phyloP scores from a whole-genome alignment of 92 coral and sea anemone species.

The Heliopora coerulea region DNA sequence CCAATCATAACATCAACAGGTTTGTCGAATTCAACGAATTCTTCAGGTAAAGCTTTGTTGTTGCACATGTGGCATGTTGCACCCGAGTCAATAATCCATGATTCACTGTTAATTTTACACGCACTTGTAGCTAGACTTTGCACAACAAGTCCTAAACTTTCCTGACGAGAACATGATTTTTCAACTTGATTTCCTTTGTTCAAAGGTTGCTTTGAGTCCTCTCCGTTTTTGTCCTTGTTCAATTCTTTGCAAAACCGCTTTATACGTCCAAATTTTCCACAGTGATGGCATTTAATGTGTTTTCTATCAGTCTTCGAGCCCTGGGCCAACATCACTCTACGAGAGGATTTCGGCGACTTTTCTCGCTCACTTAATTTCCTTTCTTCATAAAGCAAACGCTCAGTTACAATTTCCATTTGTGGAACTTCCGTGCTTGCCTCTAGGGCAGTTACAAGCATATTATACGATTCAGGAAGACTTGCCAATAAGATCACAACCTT shows the following conservation, averaged over 20 bases:
- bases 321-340: slow-evolving; percentile 28
- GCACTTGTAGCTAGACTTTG: slow-evolving; percentile 36
- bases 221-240: neutral
- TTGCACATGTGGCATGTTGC: slow-evolving; percentile 63
- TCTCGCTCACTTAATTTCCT: neutral
- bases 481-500: slow-evolving; percentile 43
- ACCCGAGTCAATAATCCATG: slow-evolving; percentile 58
- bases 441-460: slow-evolving; percentile 68
- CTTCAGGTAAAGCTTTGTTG: slow-evolving; percentile 45
- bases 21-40: slow-evolving; percentile 40
- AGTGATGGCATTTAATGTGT: slow-evolving; percentile 53
- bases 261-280: slow-evolving; percentile 49
- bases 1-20: slow-evolving; percentile 52
- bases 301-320: slow-evolving; percentile 9
- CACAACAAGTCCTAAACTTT: slow-evolving; percentile 36
- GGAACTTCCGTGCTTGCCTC: slow-evolving; percentile 24
- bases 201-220: slow-evolving; percentile 23
- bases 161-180: slow-evolving; percentile 49
- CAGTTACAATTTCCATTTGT: slow-evolving; percentile 47
- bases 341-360: no score
- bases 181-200: slow-evolving; percentile 41
- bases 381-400: slow-evolving; percentile 12
- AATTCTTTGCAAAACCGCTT: slow-evolving; percentile 34
- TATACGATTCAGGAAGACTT: slow-evolving; percentile 57
- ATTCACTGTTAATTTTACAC: slow-evolving; percentile 6